Evolutionary conservation across 2,113 vertebrate genomes (phyloP).

Genomic region (Cercocebus atys): DNA sequence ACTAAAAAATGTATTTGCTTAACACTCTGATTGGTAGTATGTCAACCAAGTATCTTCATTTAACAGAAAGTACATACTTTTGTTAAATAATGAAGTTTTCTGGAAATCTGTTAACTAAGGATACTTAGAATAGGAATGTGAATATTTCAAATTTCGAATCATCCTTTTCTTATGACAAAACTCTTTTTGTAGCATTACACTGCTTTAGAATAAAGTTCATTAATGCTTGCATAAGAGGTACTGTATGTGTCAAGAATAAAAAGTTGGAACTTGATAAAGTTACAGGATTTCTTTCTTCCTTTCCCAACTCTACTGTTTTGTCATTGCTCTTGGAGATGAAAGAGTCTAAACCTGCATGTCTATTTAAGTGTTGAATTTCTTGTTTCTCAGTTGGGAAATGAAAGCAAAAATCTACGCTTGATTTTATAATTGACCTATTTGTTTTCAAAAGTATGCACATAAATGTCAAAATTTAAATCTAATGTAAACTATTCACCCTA

Average conservation of each 20-base stretch:
- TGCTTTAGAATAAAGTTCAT: background rate
- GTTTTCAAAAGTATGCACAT: background rate
- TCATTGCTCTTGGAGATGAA: background rate
- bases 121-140: background rate
- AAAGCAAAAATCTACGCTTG: background rate
- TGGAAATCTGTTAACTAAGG: background rate
- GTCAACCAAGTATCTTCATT: background rate
- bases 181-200: background rate
- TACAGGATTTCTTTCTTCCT: background rate
- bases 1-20: background rate
- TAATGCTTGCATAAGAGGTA: background rate
- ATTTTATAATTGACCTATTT: slow-evolving; percentile 14
- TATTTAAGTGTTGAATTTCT: slow-evolving; percentile 30
- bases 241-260: background rate
- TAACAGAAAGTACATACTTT: background rate
- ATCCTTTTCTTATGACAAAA: background rate
- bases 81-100: slow-evolving; percentile 33
- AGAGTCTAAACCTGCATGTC: background rate
- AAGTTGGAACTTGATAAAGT: slow-evolving; percentile 5
- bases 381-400: background rate
- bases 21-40: background rate
- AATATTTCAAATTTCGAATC: slow-evolving; percentile 22
- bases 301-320: background rate
- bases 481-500: background rate
- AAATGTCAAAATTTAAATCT: slow-evolving; percentile 9